Percentiles rank a stretch among this genome's conserved stretches.
These are phyloP conservation scores for Rhinogobio ventralis DNA, from an alignment of 2,797 vertebrate genomes.

Conservation along the genomic window DNA sequence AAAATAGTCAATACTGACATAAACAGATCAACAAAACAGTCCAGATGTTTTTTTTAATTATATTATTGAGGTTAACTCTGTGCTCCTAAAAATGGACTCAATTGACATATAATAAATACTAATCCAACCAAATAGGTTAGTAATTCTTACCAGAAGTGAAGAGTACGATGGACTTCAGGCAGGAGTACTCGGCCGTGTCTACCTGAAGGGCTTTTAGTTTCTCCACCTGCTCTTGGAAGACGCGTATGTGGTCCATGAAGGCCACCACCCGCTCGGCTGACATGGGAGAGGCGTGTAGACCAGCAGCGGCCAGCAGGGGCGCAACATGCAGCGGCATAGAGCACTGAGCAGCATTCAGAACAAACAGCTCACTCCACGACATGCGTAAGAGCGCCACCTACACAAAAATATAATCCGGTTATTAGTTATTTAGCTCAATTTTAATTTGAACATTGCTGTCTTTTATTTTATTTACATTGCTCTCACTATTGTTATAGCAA, in stretches of 20 bases:
- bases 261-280: conserved; percentile 86
- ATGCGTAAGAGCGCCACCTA: conserved; percentile 85
- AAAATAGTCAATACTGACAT: background rate
- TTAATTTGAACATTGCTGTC: background rate
- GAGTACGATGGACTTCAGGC: conserved; percentile 88
- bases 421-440: background rate
- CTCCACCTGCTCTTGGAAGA: conserved; percentile 91
- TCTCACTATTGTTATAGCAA: background rate
- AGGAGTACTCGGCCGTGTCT: conserved; percentile 87
- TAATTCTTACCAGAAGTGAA: conserved; percentile 85
- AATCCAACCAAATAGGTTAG: background rate
- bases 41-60: background rate
- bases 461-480: background rate
- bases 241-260: conserved; percentile 90
- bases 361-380: conserved; percentile 91
- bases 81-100: background rate
- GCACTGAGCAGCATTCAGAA: conserved; percentile 88
- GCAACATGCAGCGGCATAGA: conserved; percentile 88
- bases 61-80: background rate
- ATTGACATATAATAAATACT: background rate
- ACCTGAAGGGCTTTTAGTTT: conserved; percentile 88
- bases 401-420: background rate
- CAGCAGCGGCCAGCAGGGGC: conserved; percentile 84
- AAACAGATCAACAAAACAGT: background rate
- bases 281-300: conserved; percentile 88